Conservation (phyloP, 2,888 invertebrate genomes). For the Camponotus fellah region DNA sequence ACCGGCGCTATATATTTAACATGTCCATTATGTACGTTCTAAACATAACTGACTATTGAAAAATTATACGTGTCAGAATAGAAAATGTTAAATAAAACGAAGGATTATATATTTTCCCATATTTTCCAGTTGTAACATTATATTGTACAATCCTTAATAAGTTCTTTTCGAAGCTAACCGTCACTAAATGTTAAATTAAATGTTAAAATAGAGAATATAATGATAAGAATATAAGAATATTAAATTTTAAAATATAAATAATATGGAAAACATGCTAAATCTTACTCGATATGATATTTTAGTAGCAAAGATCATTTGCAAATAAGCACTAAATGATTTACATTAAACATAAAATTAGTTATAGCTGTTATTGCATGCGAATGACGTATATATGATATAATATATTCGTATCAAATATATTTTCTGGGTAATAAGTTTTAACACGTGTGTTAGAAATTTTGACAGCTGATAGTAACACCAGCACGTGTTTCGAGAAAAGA, state of each 20-base stretch:
- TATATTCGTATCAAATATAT: slow-evolving; percentile 22
- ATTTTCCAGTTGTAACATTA: background rate
- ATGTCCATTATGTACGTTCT: background rate
- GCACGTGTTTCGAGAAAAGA: slow-evolving; percentile 73
- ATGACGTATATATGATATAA: background rate
- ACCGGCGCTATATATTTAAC: background rate
- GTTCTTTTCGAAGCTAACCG: background rate
- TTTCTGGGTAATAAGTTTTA: slow-evolving; percentile 61
- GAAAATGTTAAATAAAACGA: background rate
- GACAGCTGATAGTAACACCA: slow-evolving; percentile 69
- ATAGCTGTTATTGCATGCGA: background rate
- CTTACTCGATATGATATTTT: background rate
- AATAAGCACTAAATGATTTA: background rate
- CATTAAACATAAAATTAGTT: background rate
- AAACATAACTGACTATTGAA: background rate
- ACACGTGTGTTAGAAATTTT: slow-evolving; percentile 73
- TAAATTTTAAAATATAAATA: background rate
- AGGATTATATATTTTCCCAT: background rate
- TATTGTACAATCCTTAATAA: background rate
- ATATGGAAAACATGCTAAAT: background rate
- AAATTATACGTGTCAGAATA: background rate
- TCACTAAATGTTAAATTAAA: no score
- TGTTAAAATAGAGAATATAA: no score
- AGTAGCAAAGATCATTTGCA: background rate
- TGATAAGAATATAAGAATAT: background rate